Conservation (phyloP, 2,797 vertebrate species). For the Syncerus caffer region DNA sequence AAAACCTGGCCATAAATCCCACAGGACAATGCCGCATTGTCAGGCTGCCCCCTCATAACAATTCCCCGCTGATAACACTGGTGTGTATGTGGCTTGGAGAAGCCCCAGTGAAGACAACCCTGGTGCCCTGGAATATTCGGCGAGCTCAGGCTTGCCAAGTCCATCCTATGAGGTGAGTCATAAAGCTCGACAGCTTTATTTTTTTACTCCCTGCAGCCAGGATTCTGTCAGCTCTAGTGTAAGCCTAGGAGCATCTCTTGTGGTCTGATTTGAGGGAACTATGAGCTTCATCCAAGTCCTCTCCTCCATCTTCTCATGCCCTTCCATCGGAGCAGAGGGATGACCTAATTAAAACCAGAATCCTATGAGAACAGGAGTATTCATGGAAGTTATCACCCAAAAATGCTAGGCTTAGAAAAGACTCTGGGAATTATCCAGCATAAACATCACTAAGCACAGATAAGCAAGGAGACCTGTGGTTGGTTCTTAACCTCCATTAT, state of each 20-base stretch:
- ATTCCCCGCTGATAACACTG: constrained; percentile 3
- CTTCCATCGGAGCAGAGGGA: not conserved
- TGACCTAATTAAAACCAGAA: not conserved
- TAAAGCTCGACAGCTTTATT: not conserved
- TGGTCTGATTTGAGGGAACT: not conserved
- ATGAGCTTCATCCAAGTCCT: not conserved
- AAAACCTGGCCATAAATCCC: constrained; percentile 37
- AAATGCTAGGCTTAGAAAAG: not conserved
- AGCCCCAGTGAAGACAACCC: not conserved
- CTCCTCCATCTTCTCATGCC: not conserved
- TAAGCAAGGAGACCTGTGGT: not conserved
- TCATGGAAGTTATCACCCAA: not conserved
- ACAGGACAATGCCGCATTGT: constrained; percentile 68
- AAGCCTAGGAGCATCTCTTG: not conserved
- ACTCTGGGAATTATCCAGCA: not conserved
- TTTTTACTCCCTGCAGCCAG: not conserved
- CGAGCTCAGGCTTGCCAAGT: not conserved
- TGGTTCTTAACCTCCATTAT: not conserved
- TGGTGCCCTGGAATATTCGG: not conserved
- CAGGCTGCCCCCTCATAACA: not conserved
- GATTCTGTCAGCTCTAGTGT: not conserved
- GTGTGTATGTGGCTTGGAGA: constrained; percentile 64
- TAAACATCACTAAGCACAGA: not conserved
- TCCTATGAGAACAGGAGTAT: not conserved
- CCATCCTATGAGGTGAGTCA: not conserved